Evolutionary conservation across 2,888 invertebrate genomes (phyloP).

Genomic region (Omphaloscelis lunosa): DNA sequence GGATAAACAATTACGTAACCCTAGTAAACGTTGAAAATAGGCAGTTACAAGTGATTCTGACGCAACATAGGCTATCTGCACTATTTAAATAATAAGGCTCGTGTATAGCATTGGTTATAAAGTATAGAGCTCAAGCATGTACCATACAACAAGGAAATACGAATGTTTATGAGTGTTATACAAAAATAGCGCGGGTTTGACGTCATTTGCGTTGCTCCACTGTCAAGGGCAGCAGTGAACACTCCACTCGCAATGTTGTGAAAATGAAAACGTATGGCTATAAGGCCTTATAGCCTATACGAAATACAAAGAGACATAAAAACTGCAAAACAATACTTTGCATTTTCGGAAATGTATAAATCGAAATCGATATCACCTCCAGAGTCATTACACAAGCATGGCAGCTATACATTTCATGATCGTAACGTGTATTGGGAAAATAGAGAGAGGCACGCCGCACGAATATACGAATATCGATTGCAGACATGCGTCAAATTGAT

Average conservation of each 20-base stretch:
- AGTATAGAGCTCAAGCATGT: conserved; percentile 46
- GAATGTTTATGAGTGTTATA: conserved; percentile 69
- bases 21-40: conserved; percentile 29
- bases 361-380: not conserved
- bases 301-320: not conserved
- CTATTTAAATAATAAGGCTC: conserved; percentile 35
- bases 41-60: conserved; percentile 27
- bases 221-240: conserved; percentile 65
- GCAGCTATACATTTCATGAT: not conserved
- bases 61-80: conserved; percentile 40
- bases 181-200: conserved; percentile 66
- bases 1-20: conserved; percentile 29
- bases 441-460: conserved; percentile 14
- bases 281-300: not conserved
- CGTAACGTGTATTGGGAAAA: conserved; percentile 17
- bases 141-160: conserved; percentile 67
- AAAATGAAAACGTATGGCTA: conserved; percentile 32
- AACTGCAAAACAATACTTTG: not conserved
- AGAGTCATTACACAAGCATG: not conserved
- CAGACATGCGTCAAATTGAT: conserved; percentile 24
- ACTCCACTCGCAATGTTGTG: conserved; percentile 42
- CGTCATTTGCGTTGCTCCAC: conserved; percentile 67
- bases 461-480: conserved; percentile 14
- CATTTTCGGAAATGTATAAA: not conserved
- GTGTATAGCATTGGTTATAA: conserved; percentile 33